Conservation (phyloP, 2,113 vertebrate species). For the Notiomystis cincta region DNA sequence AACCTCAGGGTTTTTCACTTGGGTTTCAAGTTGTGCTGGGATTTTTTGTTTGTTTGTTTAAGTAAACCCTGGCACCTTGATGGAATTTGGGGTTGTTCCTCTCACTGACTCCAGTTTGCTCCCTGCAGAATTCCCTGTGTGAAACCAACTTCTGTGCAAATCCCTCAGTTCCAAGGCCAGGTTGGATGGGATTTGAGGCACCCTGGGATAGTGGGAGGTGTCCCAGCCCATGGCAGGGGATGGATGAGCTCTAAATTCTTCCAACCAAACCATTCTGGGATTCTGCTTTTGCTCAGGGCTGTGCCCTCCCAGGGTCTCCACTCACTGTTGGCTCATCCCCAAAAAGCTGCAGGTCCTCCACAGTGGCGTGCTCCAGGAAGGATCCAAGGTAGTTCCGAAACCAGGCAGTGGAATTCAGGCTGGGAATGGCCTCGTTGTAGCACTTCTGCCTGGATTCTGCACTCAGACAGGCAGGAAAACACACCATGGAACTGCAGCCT, state of each 20-base stretch:
- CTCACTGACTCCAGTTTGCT: not conserved
- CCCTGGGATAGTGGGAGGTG: not conserved
- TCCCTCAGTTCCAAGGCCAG: not conserved
- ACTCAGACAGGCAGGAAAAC: not conserved
- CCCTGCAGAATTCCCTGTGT: not conserved
- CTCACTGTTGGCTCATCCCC: constrained; percentile 40
- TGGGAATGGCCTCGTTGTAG: not conserved
- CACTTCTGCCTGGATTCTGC: constrained; percentile 20
- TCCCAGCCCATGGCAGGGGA: not conserved
- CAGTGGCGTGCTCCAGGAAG: constrained; percentile 29
- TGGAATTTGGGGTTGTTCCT: not conserved
- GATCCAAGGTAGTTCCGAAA: constrained; percentile 32
- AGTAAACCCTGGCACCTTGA: not conserved
- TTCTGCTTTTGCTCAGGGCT: too few relatives aligned
- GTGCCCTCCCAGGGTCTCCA: not conserved
- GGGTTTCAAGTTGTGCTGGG: not conserved
- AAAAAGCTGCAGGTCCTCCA: constrained; percentile 43
- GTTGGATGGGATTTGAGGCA: not conserved
- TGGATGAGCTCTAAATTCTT: not conserved
- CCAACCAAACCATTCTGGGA: not conserved
- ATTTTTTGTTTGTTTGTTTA: not conserved
- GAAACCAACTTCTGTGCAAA: not conserved
- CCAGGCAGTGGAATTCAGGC: constrained; percentile 45
- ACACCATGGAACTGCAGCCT: not conserved
- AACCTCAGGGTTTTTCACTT: not conserved